phyloP scores from a whole-genome alignment of 1,140 invertebrate species.

The Drosophila sechellia region DNA sequence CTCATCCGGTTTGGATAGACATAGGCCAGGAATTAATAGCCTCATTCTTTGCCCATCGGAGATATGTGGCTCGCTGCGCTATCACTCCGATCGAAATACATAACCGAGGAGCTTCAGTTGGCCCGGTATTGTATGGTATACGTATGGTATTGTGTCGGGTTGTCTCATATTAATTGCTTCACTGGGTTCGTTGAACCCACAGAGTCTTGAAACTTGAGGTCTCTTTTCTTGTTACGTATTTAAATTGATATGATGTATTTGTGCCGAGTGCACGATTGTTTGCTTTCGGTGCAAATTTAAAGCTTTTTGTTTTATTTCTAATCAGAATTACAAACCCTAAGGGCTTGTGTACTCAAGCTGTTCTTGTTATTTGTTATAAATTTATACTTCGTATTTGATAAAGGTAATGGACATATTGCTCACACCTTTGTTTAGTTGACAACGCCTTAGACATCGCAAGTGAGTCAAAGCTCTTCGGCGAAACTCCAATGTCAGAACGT shows the following conservation, averaged over 20 bases:
- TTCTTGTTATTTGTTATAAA: too few species aligned
- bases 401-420: not conserved
- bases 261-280: slow-evolving; percentile 7
- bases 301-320: slow-evolving; percentile 20
- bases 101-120: slow-evolving; percentile 33
- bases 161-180: slow-evolving; percentile 38
- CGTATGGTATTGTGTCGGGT: slow-evolving; percentile 21
- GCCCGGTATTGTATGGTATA: slow-evolving; percentile 20
- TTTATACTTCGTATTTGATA: too few species aligned
- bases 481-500: not conserved
- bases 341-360: too few species aligned
- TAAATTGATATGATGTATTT: slow-evolving; percentile 39
- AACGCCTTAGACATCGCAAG: not conserved
- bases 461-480: slow-evolving; percentile 17
- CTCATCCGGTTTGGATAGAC: slow-evolving; percentile 63
- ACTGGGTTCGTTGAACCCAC: slow-evolving; percentile 46
- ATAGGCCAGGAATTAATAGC: slow-evolving; percentile 57
- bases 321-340: slow-evolving; percentile 12
- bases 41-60: slow-evolving; percentile 22
- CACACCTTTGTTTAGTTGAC: not conserved
- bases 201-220: slow-evolving; percentile 49
- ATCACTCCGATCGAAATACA: slow-evolving; percentile 47
- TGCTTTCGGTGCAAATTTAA: slow-evolving; percentile 21
- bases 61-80: slow-evolving; percentile 14
- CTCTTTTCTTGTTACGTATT: slow-evolving; percentile 52